Conservation (phyloP, 2,888 invertebrate genomes). For the Agrotis ipsilon region DNA sequence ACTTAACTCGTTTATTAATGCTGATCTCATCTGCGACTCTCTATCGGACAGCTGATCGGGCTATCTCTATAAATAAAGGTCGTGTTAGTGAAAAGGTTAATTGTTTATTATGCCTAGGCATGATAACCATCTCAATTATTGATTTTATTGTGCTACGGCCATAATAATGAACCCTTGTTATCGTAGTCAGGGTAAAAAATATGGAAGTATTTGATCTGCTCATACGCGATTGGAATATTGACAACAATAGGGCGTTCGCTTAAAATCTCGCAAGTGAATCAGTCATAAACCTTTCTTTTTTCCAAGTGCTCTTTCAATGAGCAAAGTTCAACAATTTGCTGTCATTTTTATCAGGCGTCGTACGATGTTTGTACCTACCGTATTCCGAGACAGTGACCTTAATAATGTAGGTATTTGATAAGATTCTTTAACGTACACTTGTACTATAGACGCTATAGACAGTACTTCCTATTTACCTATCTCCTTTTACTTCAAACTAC, state of each 20-base stretch:
- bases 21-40: constrained; percentile 25
- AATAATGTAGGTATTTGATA: constrained; percentile 29
- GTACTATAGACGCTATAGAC: constrained; percentile 1
- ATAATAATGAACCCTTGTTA: not conserved
- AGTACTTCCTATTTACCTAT: constrained; percentile 2
- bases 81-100: constrained; percentile 23
- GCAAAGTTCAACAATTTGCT: not conserved
- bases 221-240: not conserved
- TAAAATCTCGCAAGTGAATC: too few relatives aligned
- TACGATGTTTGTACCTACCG: constrained; percentile 2
- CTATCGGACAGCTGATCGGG: constrained; percentile 25
- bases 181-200: too few relatives aligned
- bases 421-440: constrained; percentile 4
- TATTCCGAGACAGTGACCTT: constrained; percentile 26
- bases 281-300: not conserved
- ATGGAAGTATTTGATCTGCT: too few relatives aligned
- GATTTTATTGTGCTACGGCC: not conserved
- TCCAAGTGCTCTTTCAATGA: too few relatives aligned
- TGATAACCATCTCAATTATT: not conserved
- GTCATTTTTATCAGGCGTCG: too few relatives aligned
- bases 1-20: constrained; percentile 5
- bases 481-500: not conserved
- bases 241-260: too few relatives aligned
- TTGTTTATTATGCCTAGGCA: not conserved
- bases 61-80: constrained; percentile 21